A percentile compares a stretch with the other conserved stretches of the same genome.
Conservation (phyloP, 2,797 vertebrate species). For the Pteropus rufus region DNA sequence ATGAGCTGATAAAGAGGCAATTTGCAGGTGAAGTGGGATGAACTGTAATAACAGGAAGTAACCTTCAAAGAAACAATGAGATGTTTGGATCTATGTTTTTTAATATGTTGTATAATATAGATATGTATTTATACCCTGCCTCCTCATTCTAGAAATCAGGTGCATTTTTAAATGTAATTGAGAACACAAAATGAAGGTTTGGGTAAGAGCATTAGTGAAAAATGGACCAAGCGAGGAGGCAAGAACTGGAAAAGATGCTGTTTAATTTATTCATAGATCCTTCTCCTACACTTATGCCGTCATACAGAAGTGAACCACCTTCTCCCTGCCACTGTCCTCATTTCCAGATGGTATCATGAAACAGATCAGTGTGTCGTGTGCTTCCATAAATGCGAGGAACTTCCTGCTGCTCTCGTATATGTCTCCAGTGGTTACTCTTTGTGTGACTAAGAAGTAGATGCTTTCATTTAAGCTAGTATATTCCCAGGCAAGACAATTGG, state of each 20-base stretch:
- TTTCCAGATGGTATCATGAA: constrained; percentile 53
- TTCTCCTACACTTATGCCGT: background rate
- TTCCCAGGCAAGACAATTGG: background rate
- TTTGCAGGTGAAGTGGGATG: background rate
- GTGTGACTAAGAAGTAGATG: background rate
- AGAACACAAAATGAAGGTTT: background rate
- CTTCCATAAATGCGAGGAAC: background rate
- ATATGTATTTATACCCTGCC: background rate
- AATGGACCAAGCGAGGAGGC: background rate
- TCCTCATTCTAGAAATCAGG: background rate
- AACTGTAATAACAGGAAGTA: background rate
- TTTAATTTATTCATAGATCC: background rate
- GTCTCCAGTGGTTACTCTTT: background rate
- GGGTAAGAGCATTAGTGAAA: background rate
- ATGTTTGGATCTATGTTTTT: background rate
- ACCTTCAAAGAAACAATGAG: background rate
- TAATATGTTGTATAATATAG: background rate
- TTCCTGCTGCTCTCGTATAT: background rate
- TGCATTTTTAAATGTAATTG: constrained; percentile 5
- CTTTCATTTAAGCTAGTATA: background rate
- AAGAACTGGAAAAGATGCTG: background rate
- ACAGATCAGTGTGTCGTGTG: background rate
- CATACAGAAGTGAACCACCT: background rate
- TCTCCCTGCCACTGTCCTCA: constrained; percentile 17
- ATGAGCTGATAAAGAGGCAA: background rate